Base-by-base conservation (phyloP, 2,888 invertebrate genomes). In the Limulus polyphemus region DNA sequence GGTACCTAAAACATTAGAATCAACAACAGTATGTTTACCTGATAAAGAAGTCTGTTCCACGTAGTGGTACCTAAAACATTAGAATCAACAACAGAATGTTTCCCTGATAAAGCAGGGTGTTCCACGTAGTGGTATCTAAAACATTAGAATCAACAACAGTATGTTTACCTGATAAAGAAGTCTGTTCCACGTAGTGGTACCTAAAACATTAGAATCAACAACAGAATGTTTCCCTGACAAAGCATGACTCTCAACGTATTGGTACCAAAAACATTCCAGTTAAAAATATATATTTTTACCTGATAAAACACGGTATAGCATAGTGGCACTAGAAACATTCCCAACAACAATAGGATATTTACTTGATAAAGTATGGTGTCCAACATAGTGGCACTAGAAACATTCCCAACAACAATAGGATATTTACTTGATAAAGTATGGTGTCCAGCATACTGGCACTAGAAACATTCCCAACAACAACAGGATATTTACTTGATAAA, bases 401-500 rank as follows among this genome's bases (percentile, higher is more conserved):
- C 97, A 71, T 91, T 92, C 46, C 98, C 98, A 55, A 94, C 94
- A 56, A 97, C 97, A 76, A 98, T 65, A 57, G 11, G n/a, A 50
- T 57, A 49, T 65, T 62, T 61, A 76, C 76, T 74, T 80, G 80
- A 77, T 97, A 98, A 12, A 98, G 83, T 67, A 98, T 79, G 0
- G 97, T 95, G 78, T 98, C 97, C 75, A 98, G 79, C 98, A 98
- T 98, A 69, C 94, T 95, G 58, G 98, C 97, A 74, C 93, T 94
- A 82, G 98, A 98, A 61, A 98, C 97, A 71, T 91, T 92, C 46
- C 98, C 98, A 55, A 94, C 94, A 56, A 97, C 97, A 76, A 98
- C 66, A 49, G 2, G 47, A 50, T 57, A 57, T 65, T 62, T 61
- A 76, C 76, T 74, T 80, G 80, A 77, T 98, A 98, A 12, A 98